These are phyloP conservation scores for Tipula lateralis DNA, from an alignment of 2,888 invertebrate genomes.

Conservation along the genomic window DNA sequence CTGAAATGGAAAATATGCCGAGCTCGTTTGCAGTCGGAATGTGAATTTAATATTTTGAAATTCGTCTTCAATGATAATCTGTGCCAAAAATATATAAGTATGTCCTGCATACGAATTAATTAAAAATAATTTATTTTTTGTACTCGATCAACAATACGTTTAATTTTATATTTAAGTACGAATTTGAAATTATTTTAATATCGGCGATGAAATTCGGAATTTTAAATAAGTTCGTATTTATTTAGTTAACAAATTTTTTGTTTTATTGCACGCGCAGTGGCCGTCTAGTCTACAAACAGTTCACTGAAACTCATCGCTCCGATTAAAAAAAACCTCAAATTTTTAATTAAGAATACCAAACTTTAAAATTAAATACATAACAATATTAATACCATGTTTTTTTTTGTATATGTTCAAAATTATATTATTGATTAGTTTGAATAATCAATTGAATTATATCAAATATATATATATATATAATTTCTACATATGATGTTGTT, in stretches of 20 bases:
- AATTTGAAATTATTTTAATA: neutral
- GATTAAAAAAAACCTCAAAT: neutral
- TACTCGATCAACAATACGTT: neutral
- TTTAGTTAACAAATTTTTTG: neutral
- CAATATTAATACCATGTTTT: neutral
- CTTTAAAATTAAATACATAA: neutral
- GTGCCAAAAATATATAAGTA: neutral
- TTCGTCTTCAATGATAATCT: neutral
- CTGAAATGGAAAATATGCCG: neutral
- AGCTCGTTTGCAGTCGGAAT: neutral
- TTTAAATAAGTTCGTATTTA: neutral
- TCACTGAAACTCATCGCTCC: neutral
- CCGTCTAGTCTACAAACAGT: neutral
- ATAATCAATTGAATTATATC: neutral
- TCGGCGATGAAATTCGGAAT: neutral
- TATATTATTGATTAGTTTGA: neutral
- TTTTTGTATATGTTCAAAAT: neutral
- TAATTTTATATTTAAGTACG: neutral
- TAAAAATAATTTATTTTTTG: neutral
- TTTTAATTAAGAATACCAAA: neutral
- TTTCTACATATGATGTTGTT: neutral
- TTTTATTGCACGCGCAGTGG: neutral
- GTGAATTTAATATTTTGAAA: neutral
- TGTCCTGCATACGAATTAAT: neutral
- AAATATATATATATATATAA: neutral